These are phyloP conservation scores for Megaleporinus macrocephalus DNA, from an alignment of 2,113 vertebrate species.

Conservation along the genomic window DNA sequence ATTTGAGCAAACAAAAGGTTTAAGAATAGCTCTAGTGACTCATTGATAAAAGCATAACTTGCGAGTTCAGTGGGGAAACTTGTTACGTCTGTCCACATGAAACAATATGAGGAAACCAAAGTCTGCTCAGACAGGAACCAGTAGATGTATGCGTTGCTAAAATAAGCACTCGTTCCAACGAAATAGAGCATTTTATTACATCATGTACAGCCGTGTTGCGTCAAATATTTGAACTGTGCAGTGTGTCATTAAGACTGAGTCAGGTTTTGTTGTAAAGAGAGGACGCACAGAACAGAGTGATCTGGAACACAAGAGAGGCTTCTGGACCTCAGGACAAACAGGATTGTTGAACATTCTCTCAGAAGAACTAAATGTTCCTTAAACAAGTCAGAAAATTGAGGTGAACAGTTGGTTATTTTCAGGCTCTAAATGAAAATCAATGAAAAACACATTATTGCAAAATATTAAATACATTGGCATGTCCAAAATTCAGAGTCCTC, in stretches of 20 bases:
- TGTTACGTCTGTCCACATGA: constrained; percentile 9
- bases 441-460: too few species aligned
- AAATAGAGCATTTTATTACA: not conserved
- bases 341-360: too few species aligned
- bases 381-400: too few species aligned
- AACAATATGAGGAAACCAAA: constrained; percentile 27
- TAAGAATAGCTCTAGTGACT: constrained; percentile 36
- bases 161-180: not conserved
- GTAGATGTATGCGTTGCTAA: not conserved
- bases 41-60: constrained; percentile 9
- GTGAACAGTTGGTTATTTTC: too few species aligned
- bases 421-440: too few species aligned
- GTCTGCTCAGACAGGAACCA: not conserved
- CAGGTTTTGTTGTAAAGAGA: not conserved
- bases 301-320: not conserved
- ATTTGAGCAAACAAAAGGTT: constrained; percentile 18
- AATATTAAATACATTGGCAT: too few species aligned
- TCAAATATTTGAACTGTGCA: not conserved
- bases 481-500: too few species aligned
- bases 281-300: not conserved
- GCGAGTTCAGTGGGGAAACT: constrained; percentile 3
- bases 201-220: not conserved
- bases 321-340: not conserved
- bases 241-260: not conserved
- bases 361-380: too few species aligned